Evolutionary conservation across 2,113 vertebrate species (phyloP).

Genomic region (Butastur rufipennis): DNA sequence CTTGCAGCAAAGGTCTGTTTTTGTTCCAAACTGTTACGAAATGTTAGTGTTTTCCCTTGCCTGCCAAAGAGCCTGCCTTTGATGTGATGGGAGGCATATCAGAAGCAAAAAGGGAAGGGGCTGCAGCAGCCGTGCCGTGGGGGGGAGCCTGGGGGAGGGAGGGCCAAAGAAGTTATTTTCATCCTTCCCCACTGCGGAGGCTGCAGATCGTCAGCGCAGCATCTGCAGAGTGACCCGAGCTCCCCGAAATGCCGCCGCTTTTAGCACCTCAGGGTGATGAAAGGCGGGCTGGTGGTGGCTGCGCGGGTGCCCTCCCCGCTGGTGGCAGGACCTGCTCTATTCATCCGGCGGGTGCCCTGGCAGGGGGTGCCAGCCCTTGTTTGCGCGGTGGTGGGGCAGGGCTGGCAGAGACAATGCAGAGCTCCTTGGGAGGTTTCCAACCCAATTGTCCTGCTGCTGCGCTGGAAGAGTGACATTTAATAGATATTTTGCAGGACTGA

Average conservation of each 20-base stretch:
- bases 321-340: background rate
- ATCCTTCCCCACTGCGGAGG: background rate
- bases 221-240: background rate
- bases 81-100: background rate
- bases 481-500: background rate
- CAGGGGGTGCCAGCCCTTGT: background rate
- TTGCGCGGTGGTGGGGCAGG: background rate
- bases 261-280: background rate
- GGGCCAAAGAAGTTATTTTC: background rate
- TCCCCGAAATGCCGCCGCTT: background rate
- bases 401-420: background rate
- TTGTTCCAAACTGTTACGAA: constrained; percentile 2
- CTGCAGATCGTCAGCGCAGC: background rate
- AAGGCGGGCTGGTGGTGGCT: background rate
- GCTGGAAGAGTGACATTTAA: background rate
- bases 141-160: background rate
- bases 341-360: background rate
- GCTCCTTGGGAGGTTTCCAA: background rate
- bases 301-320: accelerated
- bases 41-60: background rate
- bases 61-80: constrained; percentile 16
- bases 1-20: constrained; percentile 41
- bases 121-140: accelerated
- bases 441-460: background rate
- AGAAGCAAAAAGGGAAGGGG: background rate